These are phyloP conservation scores for Philopotamus ludificatus DNA, from an alignment of 1,140 invertebrate genomes.

Conservation along the genomic window DNA sequence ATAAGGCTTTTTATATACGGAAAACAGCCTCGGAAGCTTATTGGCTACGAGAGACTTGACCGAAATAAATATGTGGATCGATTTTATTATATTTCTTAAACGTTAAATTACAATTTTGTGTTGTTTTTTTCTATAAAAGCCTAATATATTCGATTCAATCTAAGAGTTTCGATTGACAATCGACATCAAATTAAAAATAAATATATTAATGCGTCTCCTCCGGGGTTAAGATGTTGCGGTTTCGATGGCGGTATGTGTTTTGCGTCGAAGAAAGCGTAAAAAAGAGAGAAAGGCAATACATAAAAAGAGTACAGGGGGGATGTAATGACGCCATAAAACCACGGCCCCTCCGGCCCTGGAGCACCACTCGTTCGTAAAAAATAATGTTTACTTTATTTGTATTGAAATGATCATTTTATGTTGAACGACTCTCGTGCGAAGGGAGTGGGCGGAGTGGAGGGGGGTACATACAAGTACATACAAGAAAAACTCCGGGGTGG, in stretches of 20 bases:
- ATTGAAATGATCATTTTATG: conserved; percentile 40
- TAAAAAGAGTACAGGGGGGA: conserved; percentile 29
- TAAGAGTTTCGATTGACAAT: not conserved
- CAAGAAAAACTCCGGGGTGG: no score
- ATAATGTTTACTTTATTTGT: conserved; percentile 40
- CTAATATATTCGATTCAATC: no score
- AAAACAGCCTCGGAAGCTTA: no score
- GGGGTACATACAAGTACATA: no score
- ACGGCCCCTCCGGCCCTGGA: conserved; percentile 20
- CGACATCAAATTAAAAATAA: not conserved
- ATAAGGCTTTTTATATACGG: no score
- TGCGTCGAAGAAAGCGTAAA: conserved; percentile 16
- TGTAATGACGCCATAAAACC: conserved; percentile 39
- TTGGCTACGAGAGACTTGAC: no score
- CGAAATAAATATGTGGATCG: no score
- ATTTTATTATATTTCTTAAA: no score
- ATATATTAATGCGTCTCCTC: not conserved
- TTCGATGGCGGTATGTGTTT: conserved; percentile 17
- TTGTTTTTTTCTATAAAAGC: no score
- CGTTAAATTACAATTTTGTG: no score
- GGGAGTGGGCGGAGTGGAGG: not conserved
- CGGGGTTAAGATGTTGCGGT: not conserved
- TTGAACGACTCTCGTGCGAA: conserved; percentile 28
- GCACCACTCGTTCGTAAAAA: conserved; percentile 36
- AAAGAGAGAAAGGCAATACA: conserved; percentile 31